phyloP scores from a whole-genome alignment of 2,888 invertebrate genomes.

The Amphipoea lucens region DNA sequence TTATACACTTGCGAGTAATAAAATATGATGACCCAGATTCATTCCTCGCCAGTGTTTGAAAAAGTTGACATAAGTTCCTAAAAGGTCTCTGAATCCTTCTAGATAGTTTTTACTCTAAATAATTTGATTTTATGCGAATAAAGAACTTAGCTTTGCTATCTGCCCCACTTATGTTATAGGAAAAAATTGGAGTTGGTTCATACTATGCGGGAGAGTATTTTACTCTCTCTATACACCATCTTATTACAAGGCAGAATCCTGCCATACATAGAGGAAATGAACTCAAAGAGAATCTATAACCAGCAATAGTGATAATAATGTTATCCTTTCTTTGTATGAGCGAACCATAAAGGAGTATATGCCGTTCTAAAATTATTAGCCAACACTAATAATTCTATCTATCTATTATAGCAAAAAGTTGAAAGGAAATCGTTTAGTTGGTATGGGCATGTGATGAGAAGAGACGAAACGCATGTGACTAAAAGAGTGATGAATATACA shows the following conservation, averaged over 20 bases:
- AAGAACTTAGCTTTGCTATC: not conserved
- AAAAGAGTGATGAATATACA: too few species aligned
- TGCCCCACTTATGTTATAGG: not conserved
- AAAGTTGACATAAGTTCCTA: not conserved
- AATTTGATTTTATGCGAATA: not conserved
- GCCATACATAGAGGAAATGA: not conserved
- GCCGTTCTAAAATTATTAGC: not conserved
- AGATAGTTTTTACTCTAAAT: not conserved
- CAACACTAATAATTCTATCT: not conserved
- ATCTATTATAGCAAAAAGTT: too few species aligned
- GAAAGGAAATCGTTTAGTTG: too few species aligned
- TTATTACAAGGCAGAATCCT: not conserved
- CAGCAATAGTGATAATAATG: not conserved
- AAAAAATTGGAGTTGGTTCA: not conserved
- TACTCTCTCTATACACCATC: not conserved
- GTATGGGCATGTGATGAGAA: too few species aligned
- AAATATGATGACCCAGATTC: not conserved
- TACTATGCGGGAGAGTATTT: not conserved
- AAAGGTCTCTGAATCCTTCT: not conserved
- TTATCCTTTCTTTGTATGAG: not conserved
- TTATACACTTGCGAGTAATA: not conserved
- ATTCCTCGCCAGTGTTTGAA: not conserved
- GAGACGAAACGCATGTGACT: too few species aligned
- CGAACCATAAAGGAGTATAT: not conserved
- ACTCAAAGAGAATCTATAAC: constrained; percentile 1